Evolutionary conservation across 2,888 invertebrate species (phyloP), one percentile per base, ranked within the genome.

Genomic region (Hofmannophila pseudospretella): DNA sequence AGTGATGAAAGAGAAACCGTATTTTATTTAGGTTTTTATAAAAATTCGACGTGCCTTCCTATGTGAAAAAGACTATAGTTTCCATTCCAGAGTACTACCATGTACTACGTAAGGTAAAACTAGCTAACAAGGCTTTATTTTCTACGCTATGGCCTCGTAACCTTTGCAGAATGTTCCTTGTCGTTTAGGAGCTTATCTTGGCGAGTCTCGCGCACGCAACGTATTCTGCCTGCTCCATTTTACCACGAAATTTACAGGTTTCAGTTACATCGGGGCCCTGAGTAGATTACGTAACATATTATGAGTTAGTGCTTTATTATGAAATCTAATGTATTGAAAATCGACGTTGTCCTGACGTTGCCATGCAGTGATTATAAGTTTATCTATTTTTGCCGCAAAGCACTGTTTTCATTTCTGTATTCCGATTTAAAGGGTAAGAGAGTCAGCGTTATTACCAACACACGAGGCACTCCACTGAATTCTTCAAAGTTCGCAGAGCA

Each of bases 131-230:
- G 41, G 46, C 38, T 52, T 49, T 43, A 62, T 60, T 66, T 67
- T 51, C 57, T 56, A 52, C 47, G 49, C 34, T 40, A 39, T 43
- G 52, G 48, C 60, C 60, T 69, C 59, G 58, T 65, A 67, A 67
- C 57, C 54, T 58, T 63, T 58, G 53, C 57, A 49, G 68, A 68
- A 67, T 64, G 67, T 67, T 54, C 47, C 53, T 52, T 56, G 66
- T 55, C 54, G 59, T 65, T 62, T 47, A 50, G 52, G 47, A 55
- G 66, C 67, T 71, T 73, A 70, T 70, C 67, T 66, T 49, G 44
- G 46, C 46, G 47, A 55, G 49, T 45, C 56, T 59, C 58, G 50
- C 54, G 58, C 71, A 77, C 76, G 74, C 77, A 73, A 71, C 49
- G 54, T 63, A 58, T 70, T 69, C 62, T 59, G 60, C 52, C 56